These are phyloP conservation scores for Papilio demoleus DNA, from an alignment of 2,888 invertebrate genomes.

Conservation along the genomic window DNA sequence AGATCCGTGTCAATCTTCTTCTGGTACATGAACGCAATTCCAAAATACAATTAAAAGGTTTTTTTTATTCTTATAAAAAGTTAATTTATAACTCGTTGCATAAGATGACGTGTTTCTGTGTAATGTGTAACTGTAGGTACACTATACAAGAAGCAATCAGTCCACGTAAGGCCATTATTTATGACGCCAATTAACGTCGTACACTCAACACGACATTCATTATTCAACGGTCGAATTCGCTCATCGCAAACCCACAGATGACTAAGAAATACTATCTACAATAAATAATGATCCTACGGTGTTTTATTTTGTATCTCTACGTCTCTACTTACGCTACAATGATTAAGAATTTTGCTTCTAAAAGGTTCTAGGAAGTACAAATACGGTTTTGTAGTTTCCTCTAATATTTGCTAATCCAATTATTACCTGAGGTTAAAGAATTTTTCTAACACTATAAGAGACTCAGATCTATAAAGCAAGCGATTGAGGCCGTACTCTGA, in stretches of 20 bases:
- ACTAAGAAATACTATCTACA: not conserved
- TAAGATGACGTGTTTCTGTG: not conserved
- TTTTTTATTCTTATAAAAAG: no score
- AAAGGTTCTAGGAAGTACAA: not conserved
- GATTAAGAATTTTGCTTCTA: not conserved
- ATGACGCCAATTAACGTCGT: conserved; percentile 42
- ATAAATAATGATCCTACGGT: conserved; percentile 8
- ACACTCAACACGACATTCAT: conserved; percentile 38
- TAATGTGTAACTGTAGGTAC: not conserved
- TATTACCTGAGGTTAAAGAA: no score
- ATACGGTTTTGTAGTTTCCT: no score
- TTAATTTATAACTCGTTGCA: not conserved
- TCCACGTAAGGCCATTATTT: conserved; percentile 31
- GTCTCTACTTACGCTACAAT: not conserved
- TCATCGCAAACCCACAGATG: conserved; percentile 13
- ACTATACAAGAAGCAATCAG: conserved; percentile 36
- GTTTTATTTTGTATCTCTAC: not conserved
- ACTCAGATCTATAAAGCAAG: no score
- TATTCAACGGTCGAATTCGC: conserved; percentile 23
- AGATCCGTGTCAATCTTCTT: no score
- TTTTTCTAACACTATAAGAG: no score
- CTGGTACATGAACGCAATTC: no score
- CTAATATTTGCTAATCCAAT: no score
- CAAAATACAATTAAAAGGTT: no score
- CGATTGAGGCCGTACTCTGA: no score